Percentiles rank a stretch among this genome's conserved stretches.
Conservation (phyloP, 2,113 vertebrate species). For the Brachirus orientalis region DNA sequence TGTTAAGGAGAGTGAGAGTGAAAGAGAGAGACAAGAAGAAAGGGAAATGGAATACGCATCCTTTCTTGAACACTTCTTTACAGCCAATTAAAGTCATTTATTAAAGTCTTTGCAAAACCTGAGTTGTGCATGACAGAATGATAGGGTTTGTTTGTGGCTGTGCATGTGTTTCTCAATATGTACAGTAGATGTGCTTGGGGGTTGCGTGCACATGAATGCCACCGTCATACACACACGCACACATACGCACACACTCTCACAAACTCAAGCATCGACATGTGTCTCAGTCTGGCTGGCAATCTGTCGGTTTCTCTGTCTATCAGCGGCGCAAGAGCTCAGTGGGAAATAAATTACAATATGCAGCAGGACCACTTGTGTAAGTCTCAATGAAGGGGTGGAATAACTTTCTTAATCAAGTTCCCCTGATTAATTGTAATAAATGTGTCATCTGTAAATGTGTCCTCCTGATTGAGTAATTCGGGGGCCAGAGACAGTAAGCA, state of each 20-base stretch:
- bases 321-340: constrained; percentile 65
- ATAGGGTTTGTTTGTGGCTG: constrained; percentile 61
- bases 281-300: constrained; percentile 71
- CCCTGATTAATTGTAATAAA: constrained; percentile 93
- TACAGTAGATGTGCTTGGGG: constrained; percentile 7
- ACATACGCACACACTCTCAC: constrained; percentile 16
- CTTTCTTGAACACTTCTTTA: constrained; percentile 60
- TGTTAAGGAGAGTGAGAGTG: constrained; percentile 44
- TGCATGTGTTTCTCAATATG: constrained; percentile 39
- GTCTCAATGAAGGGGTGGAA: constrained; percentile 80
- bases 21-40: constrained; percentile 69
- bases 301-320: constrained; percentile 71
- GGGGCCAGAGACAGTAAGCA: constrained; percentile 82
- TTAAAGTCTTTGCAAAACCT: constrained; percentile 71
- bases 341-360: constrained; percentile 78
- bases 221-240: constrained; percentile 17
- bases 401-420: constrained; percentile 90
- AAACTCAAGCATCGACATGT: constrained; percentile 42
- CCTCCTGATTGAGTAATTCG: constrained; percentile 89
- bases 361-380: constrained; percentile 75
- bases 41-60: constrained; percentile 65
- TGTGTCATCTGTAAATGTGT: constrained; percentile 88
- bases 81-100: constrained; percentile 80
- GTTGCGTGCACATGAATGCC: too few species aligned
- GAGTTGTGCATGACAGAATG: constrained; percentile 70